Conservation (phyloP, 2,113 vertebrate genomes). For the Vimba vimba region DNA sequence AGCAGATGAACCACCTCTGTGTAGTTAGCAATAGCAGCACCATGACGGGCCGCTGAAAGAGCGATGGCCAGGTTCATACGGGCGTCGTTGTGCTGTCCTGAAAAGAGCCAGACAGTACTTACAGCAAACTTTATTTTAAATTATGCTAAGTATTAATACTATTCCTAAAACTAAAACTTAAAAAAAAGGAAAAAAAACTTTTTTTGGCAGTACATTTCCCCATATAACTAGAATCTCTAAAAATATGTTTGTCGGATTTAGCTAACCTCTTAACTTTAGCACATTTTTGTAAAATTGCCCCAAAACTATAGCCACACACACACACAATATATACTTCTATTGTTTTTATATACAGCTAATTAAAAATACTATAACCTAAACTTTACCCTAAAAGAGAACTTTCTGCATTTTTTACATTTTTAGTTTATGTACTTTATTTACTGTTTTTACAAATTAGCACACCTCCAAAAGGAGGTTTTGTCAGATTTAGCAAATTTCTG, state of each 20-base stretch:
- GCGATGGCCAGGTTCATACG: slow-evolving; percentile 97
- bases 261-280: not conserved
- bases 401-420: not conserved
- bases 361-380: not conserved
- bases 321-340: not conserved
- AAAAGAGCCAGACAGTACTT: slow-evolving; percentile 48
- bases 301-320: not conserved
- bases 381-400: not conserved
- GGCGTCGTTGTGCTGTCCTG: slow-evolving; percentile 98
- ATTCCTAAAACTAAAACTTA: no score
- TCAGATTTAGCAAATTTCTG: not conserved
- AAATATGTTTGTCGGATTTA: not conserved
- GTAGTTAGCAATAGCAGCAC: slow-evolving; percentile 92
- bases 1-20: slow-evolving; percentile 89
- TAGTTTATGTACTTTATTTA: not conserved
- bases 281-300: not conserved
- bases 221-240: not conserved
- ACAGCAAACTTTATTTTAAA: not conserved
- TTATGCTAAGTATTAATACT: not conserved
- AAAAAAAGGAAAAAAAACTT: no score
- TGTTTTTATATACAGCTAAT: not conserved
- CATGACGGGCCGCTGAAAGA: slow-evolving; percentile 89
- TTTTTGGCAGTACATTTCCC: not conserved
- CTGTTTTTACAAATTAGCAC: not conserved
- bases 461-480: not conserved